Percentiles rank a stretch among this genome's conserved stretches.
Conservation (phyloP, 2,888 invertebrate genomes). For the Ecliptopera silaceata region DNA sequence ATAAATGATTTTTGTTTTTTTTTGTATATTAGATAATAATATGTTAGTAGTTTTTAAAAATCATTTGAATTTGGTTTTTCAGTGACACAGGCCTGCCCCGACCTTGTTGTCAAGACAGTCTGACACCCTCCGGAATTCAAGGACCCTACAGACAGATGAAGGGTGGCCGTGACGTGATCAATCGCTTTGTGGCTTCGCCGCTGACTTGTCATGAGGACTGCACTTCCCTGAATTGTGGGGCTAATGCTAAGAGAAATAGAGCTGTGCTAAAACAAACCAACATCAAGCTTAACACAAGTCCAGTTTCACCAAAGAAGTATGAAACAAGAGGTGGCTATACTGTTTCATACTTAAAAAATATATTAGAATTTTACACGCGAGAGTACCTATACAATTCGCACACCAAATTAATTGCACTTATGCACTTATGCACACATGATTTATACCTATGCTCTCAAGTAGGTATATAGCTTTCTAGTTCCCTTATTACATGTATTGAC, state of each 20-base stretch:
- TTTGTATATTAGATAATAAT: too few species aligned
- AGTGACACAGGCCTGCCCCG: constrained; percentile 2
- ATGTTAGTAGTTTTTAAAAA: background rate
- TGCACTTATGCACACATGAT: too few species aligned
- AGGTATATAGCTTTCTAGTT: too few species aligned
- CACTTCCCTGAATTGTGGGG: constrained; percentile 13
- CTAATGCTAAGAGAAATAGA: constrained; percentile 6
- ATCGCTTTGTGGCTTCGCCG: constrained; percentile 52
- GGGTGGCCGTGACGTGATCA: constrained; percentile 51
- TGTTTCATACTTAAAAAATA: too few species aligned
- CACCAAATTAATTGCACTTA: too few species aligned
- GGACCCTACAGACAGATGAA: constrained; percentile 30
- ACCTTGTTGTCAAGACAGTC: constrained; percentile 26
- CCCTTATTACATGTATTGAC: too few species aligned
- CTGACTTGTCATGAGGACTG: constrained; percentile 24
- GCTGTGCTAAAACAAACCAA: background rate
- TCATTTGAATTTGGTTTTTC: background rate
- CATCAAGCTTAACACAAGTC: background rate
- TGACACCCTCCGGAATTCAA: constrained; percentile 24
- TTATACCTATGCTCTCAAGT: too few species aligned
- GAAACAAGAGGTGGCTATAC: too few species aligned
- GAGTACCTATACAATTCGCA: too few species aligned
- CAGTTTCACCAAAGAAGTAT: too few species aligned
- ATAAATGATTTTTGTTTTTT: too few species aligned
- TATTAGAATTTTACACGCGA: too few species aligned